Evolutionary conservation across 2,113 vertebrate species (phyloP).

Genomic region (Rhabdornis inornatus): DNA sequence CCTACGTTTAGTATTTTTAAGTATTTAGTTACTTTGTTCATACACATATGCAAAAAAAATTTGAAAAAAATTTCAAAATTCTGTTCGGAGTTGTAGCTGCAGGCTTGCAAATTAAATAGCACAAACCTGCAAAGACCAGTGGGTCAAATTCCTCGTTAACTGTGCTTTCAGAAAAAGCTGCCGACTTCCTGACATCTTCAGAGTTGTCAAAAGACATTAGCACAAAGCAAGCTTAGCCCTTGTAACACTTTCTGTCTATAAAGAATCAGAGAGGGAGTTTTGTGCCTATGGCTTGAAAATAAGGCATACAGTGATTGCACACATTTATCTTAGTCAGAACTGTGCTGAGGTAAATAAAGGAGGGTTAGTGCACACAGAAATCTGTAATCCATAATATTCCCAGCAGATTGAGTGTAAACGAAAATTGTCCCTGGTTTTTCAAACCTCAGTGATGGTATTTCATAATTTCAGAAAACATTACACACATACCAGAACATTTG

Average conservation of each 20-base stretch:
- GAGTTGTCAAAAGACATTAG: conserved; percentile 48
- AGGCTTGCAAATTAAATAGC: not conserved
- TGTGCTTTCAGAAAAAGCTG: conserved; percentile 18
- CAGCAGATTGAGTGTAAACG: not conserved
- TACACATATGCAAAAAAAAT: rapidly evolving
- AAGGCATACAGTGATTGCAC: not conserved
- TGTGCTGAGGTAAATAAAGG: not conserved
- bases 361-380: not conserved
- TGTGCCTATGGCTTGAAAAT: conserved; percentile 27
- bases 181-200: not conserved
- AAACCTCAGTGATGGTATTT: not conserved
- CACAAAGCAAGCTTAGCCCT: not conserved
- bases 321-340: not conserved
- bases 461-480: not conserved
- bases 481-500: not conserved
- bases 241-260: not conserved
- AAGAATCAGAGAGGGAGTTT: not conserved
- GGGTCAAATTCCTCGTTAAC: not conserved
- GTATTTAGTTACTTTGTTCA: not conserved
- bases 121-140: conserved; percentile 23
- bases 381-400: not conserved
- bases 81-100: not conserved
- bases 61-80: not conserved
- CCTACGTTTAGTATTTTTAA: not conserved
- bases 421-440: not conserved